Evolutionary conservation across 2,888 invertebrate species (phyloP).

Genomic region (Drosophila mayaguana): DNA sequence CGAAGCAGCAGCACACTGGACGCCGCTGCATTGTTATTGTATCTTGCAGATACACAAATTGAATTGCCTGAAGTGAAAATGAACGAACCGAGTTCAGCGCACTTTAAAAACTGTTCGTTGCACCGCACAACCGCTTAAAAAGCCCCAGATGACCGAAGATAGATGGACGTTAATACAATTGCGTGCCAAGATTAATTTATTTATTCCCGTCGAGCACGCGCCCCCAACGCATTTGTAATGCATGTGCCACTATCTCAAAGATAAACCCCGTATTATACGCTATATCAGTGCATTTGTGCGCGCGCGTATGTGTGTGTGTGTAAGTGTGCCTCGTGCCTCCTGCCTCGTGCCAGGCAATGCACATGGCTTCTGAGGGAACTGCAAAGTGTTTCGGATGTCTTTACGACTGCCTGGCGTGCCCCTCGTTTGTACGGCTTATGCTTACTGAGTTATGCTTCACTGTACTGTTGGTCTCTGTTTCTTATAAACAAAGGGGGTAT

Average conservation of each 20-base stretch:
- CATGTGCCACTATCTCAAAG: conserved; percentile 50
- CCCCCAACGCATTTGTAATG: conserved; percentile 29
- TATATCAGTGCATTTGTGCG: conserved; percentile 15
- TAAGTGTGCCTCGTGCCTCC: conserved; percentile 7
- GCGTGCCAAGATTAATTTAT: conserved; percentile 72
- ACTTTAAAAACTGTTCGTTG: conserved; percentile 69
- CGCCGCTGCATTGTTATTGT: conserved; percentile 59
- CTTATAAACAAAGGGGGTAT: background rate
- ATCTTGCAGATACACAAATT: conserved; percentile 59
- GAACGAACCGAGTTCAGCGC: conserved; percentile 67
- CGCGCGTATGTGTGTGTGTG: background rate
- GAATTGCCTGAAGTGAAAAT: conserved; percentile 45
- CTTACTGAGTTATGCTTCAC: conserved; percentile 23
- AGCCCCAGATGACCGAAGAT: conserved; percentile 31
- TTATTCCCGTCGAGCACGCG: conserved; percentile 58
- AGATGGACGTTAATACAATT: conserved; percentile 54
- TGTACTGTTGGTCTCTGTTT: background rate
- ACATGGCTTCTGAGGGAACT: conserved; percentile 39
- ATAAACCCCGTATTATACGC: conserved; percentile 31
- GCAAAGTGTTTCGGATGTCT: conserved; percentile 16
- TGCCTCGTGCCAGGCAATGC: conserved; percentile 55
- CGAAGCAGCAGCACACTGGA: conserved; percentile 47
- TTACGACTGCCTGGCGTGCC: conserved; percentile 14
- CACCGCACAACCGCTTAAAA: conserved; percentile 38
- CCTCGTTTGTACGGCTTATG: conserved; percentile 14